Conservation (phyloP, 2,113 vertebrate species). For the Tautogolabrus adspersus region DNA sequence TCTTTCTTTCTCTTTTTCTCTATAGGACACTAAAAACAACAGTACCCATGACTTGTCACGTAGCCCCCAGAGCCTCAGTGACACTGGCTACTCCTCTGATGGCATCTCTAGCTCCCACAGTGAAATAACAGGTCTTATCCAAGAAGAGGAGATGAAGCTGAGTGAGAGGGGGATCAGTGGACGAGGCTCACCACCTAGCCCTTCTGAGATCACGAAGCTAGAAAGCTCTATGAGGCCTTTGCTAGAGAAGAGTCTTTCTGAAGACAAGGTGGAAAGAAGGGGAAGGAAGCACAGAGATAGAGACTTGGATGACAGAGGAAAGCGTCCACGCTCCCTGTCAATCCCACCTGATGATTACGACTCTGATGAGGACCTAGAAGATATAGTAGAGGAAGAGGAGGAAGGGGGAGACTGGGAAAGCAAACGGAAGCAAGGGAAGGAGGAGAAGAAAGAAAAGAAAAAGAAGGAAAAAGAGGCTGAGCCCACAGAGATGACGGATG, state of each 20-base stretch:
- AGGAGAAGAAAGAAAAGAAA: conserved; percentile 91
- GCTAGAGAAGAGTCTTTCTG: conserved; percentile 85
- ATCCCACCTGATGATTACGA: conserved; percentile 95
- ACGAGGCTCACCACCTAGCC: conserved; percentile 88
- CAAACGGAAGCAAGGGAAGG: conserved; percentile 84
- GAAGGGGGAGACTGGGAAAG: conserved; percentile 89
- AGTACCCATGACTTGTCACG: conserved; percentile 93
- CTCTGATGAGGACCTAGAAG: conserved; percentile 94
- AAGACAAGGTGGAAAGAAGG: conserved; percentile 79
- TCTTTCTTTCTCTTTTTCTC: conserved; percentile 46
- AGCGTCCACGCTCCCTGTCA: conserved; percentile 92
- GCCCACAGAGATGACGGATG: conserved; percentile 86
- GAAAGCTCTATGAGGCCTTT: conserved; percentile 92
- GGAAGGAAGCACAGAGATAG: conserved; percentile 74
- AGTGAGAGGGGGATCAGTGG: conserved; percentile 88
- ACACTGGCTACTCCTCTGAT: conserved; percentile 87
- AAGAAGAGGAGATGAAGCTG: conserved; percentile 94
- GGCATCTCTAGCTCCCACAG: conserved; percentile 96
- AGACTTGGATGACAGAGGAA: conserved; percentile 85
- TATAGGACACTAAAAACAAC: conserved; percentile 92
- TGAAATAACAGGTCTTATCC: conserved; percentile 95
- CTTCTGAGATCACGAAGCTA: conserved; percentile 93
- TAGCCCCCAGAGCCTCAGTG: conserved; percentile 86
- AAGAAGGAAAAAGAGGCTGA: conserved; percentile 77
- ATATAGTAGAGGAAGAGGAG: conserved; percentile 94